phyloP scores from a whole-genome alignment of 2,888 invertebrate genomes.

The Erebia epiphron region DNA sequence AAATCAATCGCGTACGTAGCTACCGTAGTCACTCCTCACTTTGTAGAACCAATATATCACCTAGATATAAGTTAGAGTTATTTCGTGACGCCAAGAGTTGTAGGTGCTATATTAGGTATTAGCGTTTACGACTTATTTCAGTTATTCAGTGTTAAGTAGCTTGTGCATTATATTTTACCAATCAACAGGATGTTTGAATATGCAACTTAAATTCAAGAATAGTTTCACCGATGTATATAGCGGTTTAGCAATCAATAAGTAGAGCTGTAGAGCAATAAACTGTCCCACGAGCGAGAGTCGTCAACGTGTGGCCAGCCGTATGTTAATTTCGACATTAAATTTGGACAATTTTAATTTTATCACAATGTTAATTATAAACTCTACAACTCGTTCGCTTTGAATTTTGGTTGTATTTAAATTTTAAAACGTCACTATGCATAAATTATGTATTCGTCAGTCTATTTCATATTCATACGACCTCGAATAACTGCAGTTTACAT shows the following conservation, averaged over 20 bases:
- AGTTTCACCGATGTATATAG: neutral
- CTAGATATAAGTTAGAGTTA: too few relatives aligned
- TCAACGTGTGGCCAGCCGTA: neutral
- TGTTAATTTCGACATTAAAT: slow-evolving; percentile 20
- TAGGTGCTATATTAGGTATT: too few relatives aligned
- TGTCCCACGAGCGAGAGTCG: neutral
- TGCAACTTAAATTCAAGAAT: too few relatives aligned
- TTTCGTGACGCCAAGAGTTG: too few relatives aligned
- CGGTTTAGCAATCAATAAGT: neutral
- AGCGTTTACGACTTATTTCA: too few relatives aligned
- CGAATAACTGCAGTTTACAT: neutral
- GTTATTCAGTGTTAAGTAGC: too few relatives aligned
- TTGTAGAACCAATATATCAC: too few relatives aligned
- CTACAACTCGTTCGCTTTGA: slow-evolving; percentile 20
- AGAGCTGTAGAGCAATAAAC: neutral
- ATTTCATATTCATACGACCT: neutral
- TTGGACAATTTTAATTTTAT: slow-evolving; percentile 22
- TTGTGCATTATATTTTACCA: too few relatives aligned
- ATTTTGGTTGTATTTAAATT: slow-evolving; percentile 23
- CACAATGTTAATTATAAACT: slow-evolving; percentile 27
- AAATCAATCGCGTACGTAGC: too few relatives aligned
- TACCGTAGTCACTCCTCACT: too few relatives aligned
- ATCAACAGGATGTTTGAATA: too few relatives aligned
- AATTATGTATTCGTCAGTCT: neutral
- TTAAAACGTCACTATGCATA: neutral